Percentiles rank a stretch among this genome's conserved stretches.
phyloP scores from a whole-genome alignment of 2,888 invertebrate genomes.

The Eremobia ochroleuca region DNA sequence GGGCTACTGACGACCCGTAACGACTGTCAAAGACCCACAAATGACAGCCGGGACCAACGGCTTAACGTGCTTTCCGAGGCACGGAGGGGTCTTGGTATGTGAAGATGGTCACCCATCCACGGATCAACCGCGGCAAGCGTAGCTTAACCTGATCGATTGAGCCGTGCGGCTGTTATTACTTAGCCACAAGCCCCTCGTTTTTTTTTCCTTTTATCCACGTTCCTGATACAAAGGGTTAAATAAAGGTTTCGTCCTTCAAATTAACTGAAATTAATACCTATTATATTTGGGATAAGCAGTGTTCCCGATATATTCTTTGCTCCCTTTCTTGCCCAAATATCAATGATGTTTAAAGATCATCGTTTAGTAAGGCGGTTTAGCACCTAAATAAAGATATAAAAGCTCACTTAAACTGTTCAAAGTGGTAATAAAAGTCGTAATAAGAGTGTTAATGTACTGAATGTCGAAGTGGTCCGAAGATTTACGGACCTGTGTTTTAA shows the following conservation, averaged over 20 bases:
- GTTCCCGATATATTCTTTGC: too few relatives aligned
- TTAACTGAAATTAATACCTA: background rate
- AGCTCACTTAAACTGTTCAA: background rate
- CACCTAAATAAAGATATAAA: constrained; percentile 9
- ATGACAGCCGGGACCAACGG: too few relatives aligned
- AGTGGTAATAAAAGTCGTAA: constrained; percentile 11
- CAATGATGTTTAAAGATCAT: background rate
- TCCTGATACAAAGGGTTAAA: background rate
- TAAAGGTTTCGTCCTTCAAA: background rate
- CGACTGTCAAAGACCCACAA: too few relatives aligned
- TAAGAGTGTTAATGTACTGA: constrained; percentile 2
- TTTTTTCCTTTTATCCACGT: too few relatives aligned
- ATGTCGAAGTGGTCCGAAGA: background rate
- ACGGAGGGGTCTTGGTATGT: too few relatives aligned
- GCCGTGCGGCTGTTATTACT: too few relatives aligned
- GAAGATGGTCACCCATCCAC: too few relatives aligned
- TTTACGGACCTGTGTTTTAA: background rate
- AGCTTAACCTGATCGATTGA: too few relatives aligned
- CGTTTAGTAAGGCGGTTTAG: background rate
- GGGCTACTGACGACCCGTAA: too few relatives aligned
- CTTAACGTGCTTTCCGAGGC: too few relatives aligned
- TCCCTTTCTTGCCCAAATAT: background rate
- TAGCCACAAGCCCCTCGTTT: too few relatives aligned
- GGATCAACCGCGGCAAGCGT: too few relatives aligned
- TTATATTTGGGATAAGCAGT: background rate